phyloP scores from a whole-genome alignment of 2,888 invertebrate genomes.

The Clusia tigrina region DNA sequence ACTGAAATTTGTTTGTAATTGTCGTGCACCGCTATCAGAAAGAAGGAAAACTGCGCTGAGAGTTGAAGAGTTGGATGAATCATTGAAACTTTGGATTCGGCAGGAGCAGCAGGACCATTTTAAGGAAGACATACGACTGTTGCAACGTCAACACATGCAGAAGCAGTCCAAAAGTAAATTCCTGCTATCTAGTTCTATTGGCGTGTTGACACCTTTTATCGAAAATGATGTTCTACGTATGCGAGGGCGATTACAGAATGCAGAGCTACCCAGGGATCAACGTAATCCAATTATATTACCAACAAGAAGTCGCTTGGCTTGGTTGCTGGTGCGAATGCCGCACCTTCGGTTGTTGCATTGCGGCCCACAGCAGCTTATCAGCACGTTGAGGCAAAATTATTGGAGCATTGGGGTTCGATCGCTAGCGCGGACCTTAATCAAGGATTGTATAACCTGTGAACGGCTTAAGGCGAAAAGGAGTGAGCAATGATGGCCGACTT shows the following conservation, averaged over 20 bases:
- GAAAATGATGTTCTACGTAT: slow-evolving; percentile 6
- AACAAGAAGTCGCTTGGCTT: neutral
- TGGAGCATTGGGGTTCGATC: slow-evolving; percentile 9
- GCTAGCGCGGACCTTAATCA: slow-evolving; percentile 13
- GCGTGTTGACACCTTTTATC: slow-evolving; percentile 7
- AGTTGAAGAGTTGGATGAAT: slow-evolving; percentile 1
- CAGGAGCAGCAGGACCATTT: slow-evolving; percentile 10
- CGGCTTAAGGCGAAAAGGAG: slow-evolving; percentile 3
- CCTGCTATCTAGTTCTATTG: slow-evolving; percentile 8
- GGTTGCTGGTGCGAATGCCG: neutral
- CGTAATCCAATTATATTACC: slow-evolving; percentile 10
- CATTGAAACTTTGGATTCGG: slow-evolving; percentile 11
- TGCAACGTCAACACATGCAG: neutral
- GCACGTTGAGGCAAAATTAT: slow-evolving; percentile 2
- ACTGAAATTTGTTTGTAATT: slow-evolving; percentile 11
- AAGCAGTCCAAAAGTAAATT: neutral
- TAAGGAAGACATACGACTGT: neutral
- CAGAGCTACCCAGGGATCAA: neutral
- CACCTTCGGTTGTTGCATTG: slow-evolving; percentile 13
- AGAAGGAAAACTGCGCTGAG: neutral
- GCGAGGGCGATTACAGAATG: slow-evolving; percentile 6
- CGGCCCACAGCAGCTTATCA: slow-evolving; percentile 20
- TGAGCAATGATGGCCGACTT: slow-evolving; percentile 18
- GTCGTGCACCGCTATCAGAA: slow-evolving; percentile 8
- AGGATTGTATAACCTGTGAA: slow-evolving; percentile 14